phyloP scores from a whole-genome alignment of 2,888 invertebrate species.

The Cinara cedri region DNA sequence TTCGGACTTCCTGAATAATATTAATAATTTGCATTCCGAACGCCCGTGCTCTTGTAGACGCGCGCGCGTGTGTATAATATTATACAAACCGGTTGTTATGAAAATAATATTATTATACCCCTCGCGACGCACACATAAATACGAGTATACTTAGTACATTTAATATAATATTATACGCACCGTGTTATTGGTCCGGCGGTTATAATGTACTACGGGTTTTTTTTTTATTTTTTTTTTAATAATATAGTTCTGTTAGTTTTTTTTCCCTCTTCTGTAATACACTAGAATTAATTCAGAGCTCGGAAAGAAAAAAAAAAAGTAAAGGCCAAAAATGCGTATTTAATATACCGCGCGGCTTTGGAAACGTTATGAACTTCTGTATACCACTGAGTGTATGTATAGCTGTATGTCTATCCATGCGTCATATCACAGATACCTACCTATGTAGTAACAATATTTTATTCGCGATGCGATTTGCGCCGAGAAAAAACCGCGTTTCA shows the following conservation, averaged over 20 bases:
- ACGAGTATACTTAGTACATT: too few species aligned
- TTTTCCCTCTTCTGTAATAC: background rate
- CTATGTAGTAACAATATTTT: too few species aligned
- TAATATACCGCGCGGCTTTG: too few species aligned
- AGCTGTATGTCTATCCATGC: too few species aligned
- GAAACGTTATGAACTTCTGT: too few species aligned
- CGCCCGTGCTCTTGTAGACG: constrained; percentile 38
- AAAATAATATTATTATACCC: too few species aligned
- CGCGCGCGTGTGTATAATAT: background rate
- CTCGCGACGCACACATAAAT: too few species aligned
- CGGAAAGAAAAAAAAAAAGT: background rate
- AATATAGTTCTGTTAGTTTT: constrained; percentile 24
- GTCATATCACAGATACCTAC: too few species aligned
- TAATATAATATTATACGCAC: constrained; percentile 2
- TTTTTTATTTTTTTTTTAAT: constrained; percentile 23
- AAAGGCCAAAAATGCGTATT: too few species aligned
- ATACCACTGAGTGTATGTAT: too few species aligned
- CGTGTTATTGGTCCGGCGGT: constrained; percentile 27
- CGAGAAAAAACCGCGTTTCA: too few species aligned
- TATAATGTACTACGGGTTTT: constrained; percentile 17
- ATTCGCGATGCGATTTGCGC: too few species aligned
- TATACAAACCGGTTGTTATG: constrained; percentile 51
- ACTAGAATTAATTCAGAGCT: constrained; percentile 27
- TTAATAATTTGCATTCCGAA: constrained; percentile 53
- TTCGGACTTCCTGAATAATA: constrained; percentile 44